Base-by-base conservation (phyloP, 64 coral and sea anemone species). In the Stylophora pistillata region DNA sequence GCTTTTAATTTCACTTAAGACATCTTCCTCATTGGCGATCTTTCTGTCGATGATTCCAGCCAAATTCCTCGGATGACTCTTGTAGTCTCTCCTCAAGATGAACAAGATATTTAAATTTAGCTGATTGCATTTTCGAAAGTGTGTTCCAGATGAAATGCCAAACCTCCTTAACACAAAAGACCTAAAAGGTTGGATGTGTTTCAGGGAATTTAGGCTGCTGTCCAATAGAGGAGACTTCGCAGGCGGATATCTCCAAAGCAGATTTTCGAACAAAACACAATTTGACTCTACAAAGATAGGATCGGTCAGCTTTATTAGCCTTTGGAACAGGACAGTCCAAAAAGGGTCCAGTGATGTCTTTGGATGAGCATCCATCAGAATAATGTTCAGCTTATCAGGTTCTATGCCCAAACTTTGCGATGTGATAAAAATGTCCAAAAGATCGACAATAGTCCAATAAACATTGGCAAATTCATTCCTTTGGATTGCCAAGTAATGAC, bases 381-480 rank as follows among this genome's bases (percentile, higher is more conserved):
- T 5, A 1, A 86, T 86, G 13, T 86, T 86, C 16, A 86, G 83
- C 27, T 73, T 72, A 13, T 86, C 83, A 72, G 83, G 83, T 72
- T 31, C 13, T n/a, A 86, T 47, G 15, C 66, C 83, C 4, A 86
- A 17, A 32, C 55, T 31, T 15, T 86, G 64, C 27, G 83, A 32
- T 4, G 83, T 86, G 41, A 86, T 86, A 21, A 29, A 86, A 58
- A 86, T 72, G 55, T 86, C 83, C 65, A 86, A 21, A 10, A 86
- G 23, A 2, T 86, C 83, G 55, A 86, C 55, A 15, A 86, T 23
- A 57, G 83, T 86, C 83, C 83, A 86, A 25, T 86, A 86, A 23
- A 86, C 83, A 69, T 72, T 86, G 41, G 83, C 83, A 15, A 30
- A 86, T 73, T 86, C 83, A 13, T 32, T 32, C 83, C 83, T 86